Conservation (phyloP, 2,888 invertebrate genomes). For the Tipula confusa region DNA sequence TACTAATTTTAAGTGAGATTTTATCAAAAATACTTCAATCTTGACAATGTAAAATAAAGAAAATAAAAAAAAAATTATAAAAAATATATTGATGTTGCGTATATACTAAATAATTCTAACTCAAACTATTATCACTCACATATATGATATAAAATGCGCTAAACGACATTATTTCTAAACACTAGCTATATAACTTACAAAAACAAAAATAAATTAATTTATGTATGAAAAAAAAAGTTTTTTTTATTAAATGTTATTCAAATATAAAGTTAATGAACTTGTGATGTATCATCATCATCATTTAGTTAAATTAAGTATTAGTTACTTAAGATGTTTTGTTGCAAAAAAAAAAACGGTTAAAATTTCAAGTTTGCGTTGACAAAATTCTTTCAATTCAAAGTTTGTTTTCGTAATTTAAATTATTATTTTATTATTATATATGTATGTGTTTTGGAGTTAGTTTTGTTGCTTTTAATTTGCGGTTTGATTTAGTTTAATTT, state of each 20-base stretch:
- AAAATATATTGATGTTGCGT: too few species aligned
- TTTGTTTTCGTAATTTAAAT: not conserved
- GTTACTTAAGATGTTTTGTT: slow-evolving; percentile 14
- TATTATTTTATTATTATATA: too few species aligned
- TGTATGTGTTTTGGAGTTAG: too few species aligned
- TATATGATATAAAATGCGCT: not conserved
- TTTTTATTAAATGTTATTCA: not conserved
- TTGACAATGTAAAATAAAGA: too few species aligned
- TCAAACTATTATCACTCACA: too few species aligned
- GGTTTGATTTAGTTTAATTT: not conserved
- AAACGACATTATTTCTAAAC: not conserved
- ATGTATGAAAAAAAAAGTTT: not conserved
- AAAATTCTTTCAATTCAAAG: not conserved
- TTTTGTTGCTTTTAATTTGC: not conserved
- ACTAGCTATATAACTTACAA: too few species aligned
- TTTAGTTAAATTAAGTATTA: not conserved
- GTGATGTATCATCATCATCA: not conserved
- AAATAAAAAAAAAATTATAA: too few species aligned
- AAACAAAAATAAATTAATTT: not conserved
- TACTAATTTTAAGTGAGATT: too few species aligned
- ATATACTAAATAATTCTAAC: too few species aligned
- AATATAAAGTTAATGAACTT: not conserved
- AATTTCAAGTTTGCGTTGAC: slow-evolving; percentile 3
- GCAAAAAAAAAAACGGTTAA: slow-evolving; percentile 7
- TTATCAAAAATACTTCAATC: too few species aligned